Conservation (phyloP, 1,140 invertebrate species). For the Drosophila guanche region DNA sequence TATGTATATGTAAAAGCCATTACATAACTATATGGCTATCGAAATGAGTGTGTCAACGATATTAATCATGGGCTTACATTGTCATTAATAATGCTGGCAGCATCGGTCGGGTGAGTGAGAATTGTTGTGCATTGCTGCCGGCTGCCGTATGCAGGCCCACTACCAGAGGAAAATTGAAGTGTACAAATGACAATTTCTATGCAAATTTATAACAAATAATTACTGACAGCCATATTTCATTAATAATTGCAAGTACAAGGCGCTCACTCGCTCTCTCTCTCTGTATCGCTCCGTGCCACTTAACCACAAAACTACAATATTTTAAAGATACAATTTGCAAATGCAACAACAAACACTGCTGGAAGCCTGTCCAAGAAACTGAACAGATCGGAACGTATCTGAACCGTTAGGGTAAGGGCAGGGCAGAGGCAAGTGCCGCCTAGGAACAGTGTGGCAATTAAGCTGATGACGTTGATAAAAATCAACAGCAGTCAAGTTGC, state of each 20-base stretch:
- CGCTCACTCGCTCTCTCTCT: constrained; percentile 14
- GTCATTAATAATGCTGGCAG: constrained; percentile 76
- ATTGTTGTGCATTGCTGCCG: constrained; percentile 19
- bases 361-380: constrained; percentile 1
- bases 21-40: constrained; percentile 49
- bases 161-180: constrained; percentile 50
- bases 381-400: too few relatives aligned
- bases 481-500: constrained; percentile 62
- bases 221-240: constrained; percentile 82
- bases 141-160: neutral
- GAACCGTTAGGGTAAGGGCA: neutral
- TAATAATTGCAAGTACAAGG: constrained; percentile 75
- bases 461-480: constrained; percentile 82
- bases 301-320: constrained; percentile 39
- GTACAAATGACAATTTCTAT: constrained; percentile 82
- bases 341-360: constrained; percentile 28
- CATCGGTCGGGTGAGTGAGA: constrained; percentile 35
- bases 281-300: neutral
- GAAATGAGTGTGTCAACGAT: constrained; percentile 71
- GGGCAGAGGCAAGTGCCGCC: constrained; percentile 35
- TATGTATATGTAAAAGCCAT: constrained; percentile 27
- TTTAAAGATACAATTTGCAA: constrained; percentile 72
- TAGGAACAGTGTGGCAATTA: constrained; percentile 78
- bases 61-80: constrained; percentile 77
- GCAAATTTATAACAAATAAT: constrained; percentile 83